Percentiles rank a stretch among this genome's conserved stretches.
phyloP scores from a whole-genome alignment of 2,888 invertebrate species.

The Venustoraphidia nigricollis region DNA sequence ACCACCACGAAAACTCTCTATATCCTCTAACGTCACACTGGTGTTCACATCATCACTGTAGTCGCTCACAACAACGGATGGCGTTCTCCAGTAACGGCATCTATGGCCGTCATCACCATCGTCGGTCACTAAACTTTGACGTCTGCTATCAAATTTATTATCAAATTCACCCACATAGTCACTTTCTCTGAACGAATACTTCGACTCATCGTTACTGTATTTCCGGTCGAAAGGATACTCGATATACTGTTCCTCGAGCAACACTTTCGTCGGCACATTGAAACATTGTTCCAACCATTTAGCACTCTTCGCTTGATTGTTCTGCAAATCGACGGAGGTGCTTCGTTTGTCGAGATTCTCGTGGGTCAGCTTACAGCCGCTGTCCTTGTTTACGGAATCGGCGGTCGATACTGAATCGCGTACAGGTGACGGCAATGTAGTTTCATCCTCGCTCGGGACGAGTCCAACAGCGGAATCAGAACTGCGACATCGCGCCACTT shows the following conservation, averaged over 20 bases:
- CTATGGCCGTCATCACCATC: constrained; percentile 28
- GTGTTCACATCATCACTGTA: constrained; percentile 58
- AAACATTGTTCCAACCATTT: constrained; percentile 7
- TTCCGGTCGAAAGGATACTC: constrained; percentile 31
- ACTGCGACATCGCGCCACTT: constrained; percentile 30
- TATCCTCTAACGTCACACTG: constrained; percentile 40
- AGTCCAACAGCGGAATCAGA: constrained; percentile 32
- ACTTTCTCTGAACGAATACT: constrained; percentile 28
- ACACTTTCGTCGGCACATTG: constrained; percentile 29
- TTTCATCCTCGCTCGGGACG: constrained; percentile 32
- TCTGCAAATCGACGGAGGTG: constrained; percentile 1
- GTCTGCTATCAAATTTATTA: constrained; percentile 23
- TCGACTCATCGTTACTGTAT: constrained; percentile 30
- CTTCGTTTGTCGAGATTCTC: neutral
- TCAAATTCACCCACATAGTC: constrained; percentile 13
- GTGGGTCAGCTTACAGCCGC: too few species aligned
- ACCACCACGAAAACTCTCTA: constrained; percentile 30
- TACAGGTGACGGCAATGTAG: neutral
- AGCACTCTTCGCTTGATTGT: neutral
- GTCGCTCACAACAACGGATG: constrained; percentile 77
- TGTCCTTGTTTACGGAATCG: too few species aligned
- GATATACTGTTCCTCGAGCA: constrained; percentile 38
- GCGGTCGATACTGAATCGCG: neutral
- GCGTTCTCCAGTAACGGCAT: constrained; percentile 56
- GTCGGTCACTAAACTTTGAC: constrained; percentile 34